These are phyloP conservation scores for Octomys mimax DNA, from an alignment of 2,797 vertebrate species.

Conservation along the genomic window DNA sequence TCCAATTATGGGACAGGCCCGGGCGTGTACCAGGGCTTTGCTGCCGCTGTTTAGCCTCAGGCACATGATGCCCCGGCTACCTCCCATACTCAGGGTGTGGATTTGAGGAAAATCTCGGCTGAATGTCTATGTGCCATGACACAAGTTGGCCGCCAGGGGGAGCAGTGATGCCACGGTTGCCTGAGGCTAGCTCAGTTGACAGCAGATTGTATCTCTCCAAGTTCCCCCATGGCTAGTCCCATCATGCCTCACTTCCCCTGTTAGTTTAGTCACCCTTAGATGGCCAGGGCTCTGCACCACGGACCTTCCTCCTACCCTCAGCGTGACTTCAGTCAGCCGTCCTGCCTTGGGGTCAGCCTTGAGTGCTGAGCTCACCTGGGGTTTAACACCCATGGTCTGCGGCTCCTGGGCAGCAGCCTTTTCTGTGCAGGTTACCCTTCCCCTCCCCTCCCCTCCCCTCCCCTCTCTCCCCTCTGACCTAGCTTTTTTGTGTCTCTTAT, in stretches of 20 bases:
- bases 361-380: neutral
- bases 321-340: neutral
- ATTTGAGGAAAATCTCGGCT: neutral
- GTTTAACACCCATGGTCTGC: neutral
- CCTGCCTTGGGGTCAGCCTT: neutral
- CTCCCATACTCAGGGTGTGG: neutral
- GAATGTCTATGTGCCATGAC: neutral
- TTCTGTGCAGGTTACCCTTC: neutral
- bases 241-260: neutral
- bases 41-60: neutral
- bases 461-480: too few species aligned
- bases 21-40: neutral
- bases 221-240: neutral
- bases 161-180: neutral
- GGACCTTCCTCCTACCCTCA: too few species aligned
- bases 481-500: neutral
- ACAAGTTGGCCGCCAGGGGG: conserved; percentile 15
- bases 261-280: neutral
- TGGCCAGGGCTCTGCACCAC: neutral
- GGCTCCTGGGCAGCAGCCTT: rapidly evolving
- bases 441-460: neutral
- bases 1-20: neutral
- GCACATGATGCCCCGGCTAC: rapidly evolving
- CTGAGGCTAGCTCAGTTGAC: neutral
- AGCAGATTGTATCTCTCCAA: rapidly evolving